phyloP scores from a whole-genome alignment of 1,140 invertebrate species.

The Nasonia giraulti region DNA sequence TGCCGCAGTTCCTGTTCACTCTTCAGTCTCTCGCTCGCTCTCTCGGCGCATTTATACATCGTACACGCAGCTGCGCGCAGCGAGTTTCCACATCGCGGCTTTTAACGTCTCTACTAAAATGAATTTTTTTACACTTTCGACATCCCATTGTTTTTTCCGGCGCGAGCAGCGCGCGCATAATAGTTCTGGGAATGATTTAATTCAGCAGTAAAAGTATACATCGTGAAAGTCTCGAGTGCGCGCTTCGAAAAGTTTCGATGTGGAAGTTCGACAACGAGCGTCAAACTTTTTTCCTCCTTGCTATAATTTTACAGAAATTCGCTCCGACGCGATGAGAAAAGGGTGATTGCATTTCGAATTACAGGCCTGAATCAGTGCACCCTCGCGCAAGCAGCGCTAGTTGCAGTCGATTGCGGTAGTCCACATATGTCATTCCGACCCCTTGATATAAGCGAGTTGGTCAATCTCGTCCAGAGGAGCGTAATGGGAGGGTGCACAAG shows the following conservation, averaged over 20 bases:
- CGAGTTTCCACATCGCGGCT: slow-evolving; percentile 27
- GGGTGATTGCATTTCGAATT: too few species aligned
- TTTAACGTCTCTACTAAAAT: slow-evolving; percentile 1
- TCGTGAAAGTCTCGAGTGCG: neutral
- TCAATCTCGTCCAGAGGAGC: neutral
- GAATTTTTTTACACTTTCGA: slow-evolving; percentile 43
- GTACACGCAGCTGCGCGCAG: neutral
- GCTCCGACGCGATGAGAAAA: too few species aligned
- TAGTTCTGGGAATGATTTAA: slow-evolving; percentile 14
- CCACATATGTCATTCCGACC: too few species aligned
- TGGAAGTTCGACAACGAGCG: too few species aligned
- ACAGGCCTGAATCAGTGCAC: too few species aligned
- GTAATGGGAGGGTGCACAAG: neutral
- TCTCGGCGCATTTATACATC: slow-evolving; percentile 29
- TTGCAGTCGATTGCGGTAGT: neutral
- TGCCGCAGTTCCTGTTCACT: slow-evolving; percentile 28
- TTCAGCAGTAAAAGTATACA: neutral
- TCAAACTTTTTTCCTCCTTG: too few species aligned
- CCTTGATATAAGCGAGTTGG: too few species aligned
- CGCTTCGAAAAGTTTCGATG: neutral
- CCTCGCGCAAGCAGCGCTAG: neutral
- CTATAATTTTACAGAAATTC: too few species aligned
- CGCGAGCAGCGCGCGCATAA: neutral
- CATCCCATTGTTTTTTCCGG: slow-evolving; percentile 17
- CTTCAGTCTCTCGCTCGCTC: neutral